These are phyloP conservation scores for Chrysomallon squamiferum DNA, from an alignment of 1,140 invertebrate species.

Conservation along the genomic window DNA sequence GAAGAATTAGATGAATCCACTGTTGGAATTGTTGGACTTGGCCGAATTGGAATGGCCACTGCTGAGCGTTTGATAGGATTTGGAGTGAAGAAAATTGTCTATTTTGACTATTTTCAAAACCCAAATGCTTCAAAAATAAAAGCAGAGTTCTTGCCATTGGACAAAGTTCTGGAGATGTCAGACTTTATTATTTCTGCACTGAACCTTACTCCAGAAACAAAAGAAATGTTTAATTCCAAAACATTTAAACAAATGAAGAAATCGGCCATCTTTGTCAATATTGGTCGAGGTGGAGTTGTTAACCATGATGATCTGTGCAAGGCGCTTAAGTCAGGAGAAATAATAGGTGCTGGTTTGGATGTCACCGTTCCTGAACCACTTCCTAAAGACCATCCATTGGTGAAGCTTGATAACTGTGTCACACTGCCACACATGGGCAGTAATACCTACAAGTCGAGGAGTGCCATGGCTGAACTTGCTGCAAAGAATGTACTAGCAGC, in stretches of 20 bases:
- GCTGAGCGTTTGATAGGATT: constrained; percentile 75
- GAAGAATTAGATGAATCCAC: constrained; percentile 78
- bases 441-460: constrained; percentile 80
- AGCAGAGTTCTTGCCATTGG: constrained; percentile 72
- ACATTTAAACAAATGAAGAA: constrained; percentile 62
- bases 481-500: constrained; percentile 87
- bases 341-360: constrained; percentile 90
- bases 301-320: constrained; percentile 56
- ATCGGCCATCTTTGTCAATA: constrained; percentile 60
- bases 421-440: constrained; percentile 93
- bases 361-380: constrained; percentile 93
- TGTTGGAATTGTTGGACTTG: constrained; percentile 84
- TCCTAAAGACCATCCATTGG: constrained; percentile 79
- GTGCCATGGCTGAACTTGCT: constrained; percentile 83
- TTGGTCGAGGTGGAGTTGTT: constrained; percentile 60
- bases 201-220: constrained; percentile 55
- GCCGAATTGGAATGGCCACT: constrained; percentile 75
- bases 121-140: constrained; percentile 67
- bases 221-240: constrained; percentile 46
- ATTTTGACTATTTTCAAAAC: constrained; percentile 72
- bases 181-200: constrained; percentile 61
- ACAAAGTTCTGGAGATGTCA: constrained; percentile 52
- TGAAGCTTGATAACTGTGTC: constrained; percentile 83
- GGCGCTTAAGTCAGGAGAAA: constrained; percentile 66
- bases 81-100: constrained; percentile 74